Evolutionary conservation across 2,888 invertebrate species (phyloP), one percentile per base, ranked within the genome.

Genomic region (Tineola bisselliella): DNA sequence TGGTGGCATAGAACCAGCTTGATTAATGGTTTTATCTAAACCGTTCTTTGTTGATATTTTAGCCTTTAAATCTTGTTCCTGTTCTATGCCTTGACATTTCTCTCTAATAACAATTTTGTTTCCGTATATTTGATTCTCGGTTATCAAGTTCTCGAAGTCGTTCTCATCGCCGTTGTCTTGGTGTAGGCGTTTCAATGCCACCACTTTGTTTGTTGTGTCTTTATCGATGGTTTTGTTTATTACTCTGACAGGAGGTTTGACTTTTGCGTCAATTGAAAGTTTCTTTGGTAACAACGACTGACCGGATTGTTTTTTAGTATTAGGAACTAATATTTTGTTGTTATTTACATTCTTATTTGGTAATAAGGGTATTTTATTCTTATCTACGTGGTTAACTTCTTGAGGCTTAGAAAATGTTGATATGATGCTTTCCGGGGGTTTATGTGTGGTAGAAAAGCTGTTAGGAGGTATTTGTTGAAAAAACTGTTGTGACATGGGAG

Each of bases 31-130:
- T 18, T 61, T 59, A 30, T 58, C 33, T 33, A 19, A n/a, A 1
- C 13, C 33, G 31, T 33, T 58, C 48, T 30, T 60, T 19, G 38
- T 4, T 17, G 62, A 61, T 38, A 59, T 43, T 62, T 72, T 71
- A 13, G 65, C 68, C 63, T 75, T 80, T 52, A 71, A 73, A 64
- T 79, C 81, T 69, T 82, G 80, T 63, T 86, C 83, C 68, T 84
- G 84, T 61, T 70, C 71, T 17, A 12, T 54, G 30, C 79, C 77
- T 70, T 82, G 83, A 61, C 79, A 78, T 68, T 88, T 88, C 79
- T 88, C 87, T 81, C 88, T 88, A 75, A 88, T 86, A 75, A 88
- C 87, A 76, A 88, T 88, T 75, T 88, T 88, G 66, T 88, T 87
- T 65, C 87, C 87, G 68, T 87, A 88, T 63, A 88, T 88, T 75